Evolutionary conservation across 2,113 vertebrate species (phyloP).

Genomic region (Xenopus laevis): DNA sequence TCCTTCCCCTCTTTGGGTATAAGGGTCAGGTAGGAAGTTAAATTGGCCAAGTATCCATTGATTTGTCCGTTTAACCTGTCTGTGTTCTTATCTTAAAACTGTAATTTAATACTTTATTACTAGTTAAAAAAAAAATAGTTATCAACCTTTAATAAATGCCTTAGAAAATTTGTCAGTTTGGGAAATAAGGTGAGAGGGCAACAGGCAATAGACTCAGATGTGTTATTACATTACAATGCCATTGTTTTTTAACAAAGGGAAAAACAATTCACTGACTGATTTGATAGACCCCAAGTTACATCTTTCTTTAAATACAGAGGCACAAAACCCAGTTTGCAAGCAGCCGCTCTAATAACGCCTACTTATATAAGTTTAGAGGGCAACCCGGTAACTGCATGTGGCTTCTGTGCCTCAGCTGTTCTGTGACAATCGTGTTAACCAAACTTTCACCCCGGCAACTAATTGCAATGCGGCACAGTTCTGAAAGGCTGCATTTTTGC

Average conservation of each 20-base stretch:
- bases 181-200: too few species aligned
- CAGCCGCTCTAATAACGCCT: neutral
- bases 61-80: too few species aligned
- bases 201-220: too few species aligned
- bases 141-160: too few species aligned
- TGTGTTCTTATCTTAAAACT: too few species aligned
- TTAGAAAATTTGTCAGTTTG: too few species aligned
- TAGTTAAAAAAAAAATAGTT: too few species aligned
- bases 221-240: neutral
- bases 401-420: constrained; percentile 7
- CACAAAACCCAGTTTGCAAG: neutral
- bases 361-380: neutral
- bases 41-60: too few species aligned
- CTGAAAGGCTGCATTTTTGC: constrained; percentile 2
- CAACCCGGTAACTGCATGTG: neutral
- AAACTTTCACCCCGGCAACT: neutral
- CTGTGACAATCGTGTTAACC: constrained; percentile 1
- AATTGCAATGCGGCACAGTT: neutral
- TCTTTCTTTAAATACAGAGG: neutral
- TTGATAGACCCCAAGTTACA: neutral
- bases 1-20: too few species aligned
- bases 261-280: neutral
- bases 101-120: too few species aligned
- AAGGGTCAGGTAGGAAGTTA: too few species aligned
- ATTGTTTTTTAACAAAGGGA: neutral